These are phyloP conservation scores for Protomyctophum bolini DNA, from an alignment of 2,113 vertebrate species.

Conservation along the genomic window DNA sequence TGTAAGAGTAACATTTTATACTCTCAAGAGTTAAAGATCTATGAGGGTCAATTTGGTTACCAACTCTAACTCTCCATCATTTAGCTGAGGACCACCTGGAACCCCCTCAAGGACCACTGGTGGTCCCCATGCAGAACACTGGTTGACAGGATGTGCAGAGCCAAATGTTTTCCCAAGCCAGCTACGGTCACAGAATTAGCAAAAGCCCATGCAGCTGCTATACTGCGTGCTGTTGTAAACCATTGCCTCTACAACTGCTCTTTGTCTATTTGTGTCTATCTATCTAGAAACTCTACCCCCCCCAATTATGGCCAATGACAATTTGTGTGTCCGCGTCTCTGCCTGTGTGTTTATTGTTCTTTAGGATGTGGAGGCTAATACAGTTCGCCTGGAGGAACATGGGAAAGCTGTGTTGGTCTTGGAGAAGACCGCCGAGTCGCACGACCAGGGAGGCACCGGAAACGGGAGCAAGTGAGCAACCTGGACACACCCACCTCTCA, in stretches of 20 bases:
- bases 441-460: conserved; percentile 77
- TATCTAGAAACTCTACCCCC: background rate
- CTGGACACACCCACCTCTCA: background rate
- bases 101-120: no score
- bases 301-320: no score
- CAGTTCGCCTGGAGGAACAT: conserved; percentile 92
- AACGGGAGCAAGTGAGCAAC: conserved; percentile 69
- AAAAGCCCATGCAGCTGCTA: background rate
- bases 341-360: conserved; percentile 1
- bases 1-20: no score
- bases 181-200: no score
- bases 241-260: background rate
- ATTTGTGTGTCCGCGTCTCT: background rate
- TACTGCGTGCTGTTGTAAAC: background rate
- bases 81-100: no score
- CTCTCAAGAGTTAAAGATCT: no score
- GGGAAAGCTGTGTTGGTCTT: conserved; percentile 91
- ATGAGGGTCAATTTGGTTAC: no score
- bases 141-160: background rate
- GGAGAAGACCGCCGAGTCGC: conserved; percentile 81
- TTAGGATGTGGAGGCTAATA: conserved; percentile 95
- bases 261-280: background rate
- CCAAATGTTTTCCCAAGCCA: background rate
- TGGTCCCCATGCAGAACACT: no score
- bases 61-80: no score